Conservation (phyloP, 2,113 vertebrate species). For the Trinectes maculatus region DNA sequence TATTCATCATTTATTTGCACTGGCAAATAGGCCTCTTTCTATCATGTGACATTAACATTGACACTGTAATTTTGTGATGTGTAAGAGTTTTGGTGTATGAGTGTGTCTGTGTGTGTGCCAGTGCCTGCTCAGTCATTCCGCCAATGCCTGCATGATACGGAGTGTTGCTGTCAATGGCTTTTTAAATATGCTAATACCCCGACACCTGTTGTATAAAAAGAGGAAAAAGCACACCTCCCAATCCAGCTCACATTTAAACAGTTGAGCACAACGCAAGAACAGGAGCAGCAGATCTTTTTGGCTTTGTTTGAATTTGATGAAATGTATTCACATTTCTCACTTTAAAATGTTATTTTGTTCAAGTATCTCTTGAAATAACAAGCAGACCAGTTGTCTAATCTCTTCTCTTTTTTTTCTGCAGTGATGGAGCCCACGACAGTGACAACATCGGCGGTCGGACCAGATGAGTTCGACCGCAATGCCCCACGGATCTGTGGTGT, state of each 20-base stretch:
- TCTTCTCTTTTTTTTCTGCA: conserved; percentile 41
- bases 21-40: conserved; percentile 22
- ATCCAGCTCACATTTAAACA: conserved; percentile 12
- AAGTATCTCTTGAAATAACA: neutral
- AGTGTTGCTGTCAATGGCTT: conserved; percentile 48
- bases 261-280: conserved; percentile 15
- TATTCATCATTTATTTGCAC: conserved; percentile 55
- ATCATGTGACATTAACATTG: conserved; percentile 26
- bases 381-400: neutral
- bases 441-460: conserved; percentile 84
- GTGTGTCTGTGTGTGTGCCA: conserved; percentile 2
- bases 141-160: conserved; percentile 44
- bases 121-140: conserved; percentile 44
- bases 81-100: neutral
- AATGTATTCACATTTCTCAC: neutral
- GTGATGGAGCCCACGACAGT: conserved; percentile 86
- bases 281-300: conserved; percentile 8
- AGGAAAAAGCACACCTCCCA: conserved; percentile 36
- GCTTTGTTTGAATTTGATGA: conserved; percentile 1
- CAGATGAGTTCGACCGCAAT: conserved; percentile 87
- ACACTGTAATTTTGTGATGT: conserved; percentile 12
- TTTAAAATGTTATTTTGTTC: neutral
- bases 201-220: conserved; percentile 72
- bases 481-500: conserved; percentile 92
- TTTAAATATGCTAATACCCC: conserved; percentile 75